phyloP scores from a whole-genome alignment of 2,888 invertebrate genomes.

The Agrilus cyanescens region DNA sequence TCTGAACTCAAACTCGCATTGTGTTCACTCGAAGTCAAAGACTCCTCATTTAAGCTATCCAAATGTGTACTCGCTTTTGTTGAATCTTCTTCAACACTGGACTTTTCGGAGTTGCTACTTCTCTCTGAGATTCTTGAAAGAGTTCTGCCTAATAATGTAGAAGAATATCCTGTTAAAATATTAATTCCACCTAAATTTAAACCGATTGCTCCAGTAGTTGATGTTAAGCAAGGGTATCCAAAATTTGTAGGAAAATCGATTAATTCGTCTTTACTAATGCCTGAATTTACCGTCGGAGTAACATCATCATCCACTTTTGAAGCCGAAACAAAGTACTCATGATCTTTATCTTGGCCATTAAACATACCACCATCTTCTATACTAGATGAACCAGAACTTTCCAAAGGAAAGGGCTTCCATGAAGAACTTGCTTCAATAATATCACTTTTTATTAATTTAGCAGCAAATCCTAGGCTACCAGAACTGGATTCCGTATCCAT shows the following conservation, averaged over 20 bases:
- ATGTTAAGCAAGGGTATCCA: conserved; percentile 53
- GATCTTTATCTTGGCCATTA: conserved; percentile 52
- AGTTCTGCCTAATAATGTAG: conserved; percentile 64
- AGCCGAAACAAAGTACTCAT: conserved; percentile 33
- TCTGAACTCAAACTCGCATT: conserved; percentile 78
- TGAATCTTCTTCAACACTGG: conserved; percentile 74
- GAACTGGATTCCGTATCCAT: conserved; percentile 67
- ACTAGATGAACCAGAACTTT: conserved; percentile 77
- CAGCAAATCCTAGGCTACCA: conserved; percentile 60
- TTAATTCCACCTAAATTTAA: conserved; percentile 49
- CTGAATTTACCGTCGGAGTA: conserved; percentile 48
- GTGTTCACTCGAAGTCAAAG: conserved; percentile 71
- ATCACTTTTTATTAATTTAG: conserved; percentile 42
- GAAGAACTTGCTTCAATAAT: conserved; percentile 60
- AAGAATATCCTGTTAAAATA: conserved; percentile 55
- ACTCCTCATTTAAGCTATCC: conserved; percentile 75
- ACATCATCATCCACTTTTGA: conserved; percentile 37
- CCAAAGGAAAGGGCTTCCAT: conserved; percentile 73
- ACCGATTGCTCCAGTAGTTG: conserved; percentile 39
- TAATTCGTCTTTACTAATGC: conserved; percentile 62
- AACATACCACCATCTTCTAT: conserved; percentile 75
- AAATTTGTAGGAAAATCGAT: conserved; percentile 66
- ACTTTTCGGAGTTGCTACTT: conserved; percentile 80
- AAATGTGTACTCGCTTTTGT: conserved; percentile 77
- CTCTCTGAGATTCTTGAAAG: conserved; percentile 78